Percentiles rank a stretch among this genome's conserved stretches.
Conservation (phyloP, 2,888 invertebrate genomes). For the Colostygia pectinataria region DNA sequence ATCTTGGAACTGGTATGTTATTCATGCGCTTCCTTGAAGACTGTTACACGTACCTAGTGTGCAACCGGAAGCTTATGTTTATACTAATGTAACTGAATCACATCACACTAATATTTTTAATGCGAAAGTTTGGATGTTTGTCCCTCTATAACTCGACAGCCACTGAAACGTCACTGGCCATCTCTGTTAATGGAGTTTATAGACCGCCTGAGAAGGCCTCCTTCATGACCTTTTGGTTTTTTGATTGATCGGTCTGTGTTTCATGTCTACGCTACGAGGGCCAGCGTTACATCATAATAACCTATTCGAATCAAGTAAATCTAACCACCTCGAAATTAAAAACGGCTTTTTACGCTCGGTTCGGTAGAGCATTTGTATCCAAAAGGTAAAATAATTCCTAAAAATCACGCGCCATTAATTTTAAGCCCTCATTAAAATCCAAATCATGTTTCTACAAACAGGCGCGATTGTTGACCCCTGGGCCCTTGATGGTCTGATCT, state of each 20-base stretch:
- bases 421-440: conserved; percentile 20
- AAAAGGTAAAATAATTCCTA: not conserved
- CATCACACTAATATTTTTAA: too few species aligned
- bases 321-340: not conserved
- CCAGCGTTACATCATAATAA: too few species aligned
- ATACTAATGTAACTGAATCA: too few species aligned
- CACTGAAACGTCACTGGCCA: too few species aligned
- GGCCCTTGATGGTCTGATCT: conserved; percentile 14
- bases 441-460: conserved; percentile 21
- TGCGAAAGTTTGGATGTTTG: too few species aligned
- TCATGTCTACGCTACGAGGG: too few species aligned
- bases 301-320: too few species aligned
- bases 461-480: conserved; percentile 23
- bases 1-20: conserved; percentile 13
- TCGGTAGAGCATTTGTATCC: not conserved
- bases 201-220: too few species aligned
- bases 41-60: not conserved
- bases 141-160: too few species aligned
- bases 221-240: too few species aligned
- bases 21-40: conserved; percentile 6
- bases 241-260: too few species aligned
- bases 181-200: too few species aligned
- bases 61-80: not conserved
- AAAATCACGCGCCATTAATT: not conserved
- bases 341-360: not conserved